phyloP scores from a whole-genome alignment of 2,888 invertebrate genomes.

The Lissonota sp. region DNA sequence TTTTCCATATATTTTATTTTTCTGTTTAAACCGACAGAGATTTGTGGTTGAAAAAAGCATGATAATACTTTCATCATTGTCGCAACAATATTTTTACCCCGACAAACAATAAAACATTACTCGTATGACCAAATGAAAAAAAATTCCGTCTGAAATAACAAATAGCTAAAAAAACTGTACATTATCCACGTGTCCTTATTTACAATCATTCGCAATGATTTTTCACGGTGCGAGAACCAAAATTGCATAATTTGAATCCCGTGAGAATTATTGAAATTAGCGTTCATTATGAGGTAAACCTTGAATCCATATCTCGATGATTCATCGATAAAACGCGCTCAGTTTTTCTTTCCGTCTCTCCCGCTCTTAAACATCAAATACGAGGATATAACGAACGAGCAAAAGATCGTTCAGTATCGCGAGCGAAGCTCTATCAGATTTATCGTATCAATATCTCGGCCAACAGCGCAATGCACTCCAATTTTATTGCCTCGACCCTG shows the following conservation, averaged over 20 bases:
- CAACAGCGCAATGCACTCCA: conserved; percentile 76
- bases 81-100: no score
- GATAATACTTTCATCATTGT: no score
- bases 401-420: conserved; percentile 60
- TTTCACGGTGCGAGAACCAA: no score
- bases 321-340: conserved; percentile 57
- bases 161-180: no score
- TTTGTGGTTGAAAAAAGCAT: no score
- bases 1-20: no score
- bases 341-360: background rate
- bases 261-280: background rate
- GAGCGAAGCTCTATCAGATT: conserved; percentile 67
- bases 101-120: no score
- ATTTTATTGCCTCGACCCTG: conserved; percentile 72
- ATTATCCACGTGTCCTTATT: no score
- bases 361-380: conserved; percentile 11
- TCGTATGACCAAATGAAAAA: no score
- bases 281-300: background rate
- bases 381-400: conserved; percentile 26
- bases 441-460: conserved; percentile 72
- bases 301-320: conserved; percentile 21
- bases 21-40: no score
- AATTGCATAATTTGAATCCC: background rate
- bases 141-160: no score
- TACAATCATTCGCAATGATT: no score